phyloP scores from a whole-genome alignment of 2,797 vertebrate species.

The Novumbra hubbsi region DNA sequence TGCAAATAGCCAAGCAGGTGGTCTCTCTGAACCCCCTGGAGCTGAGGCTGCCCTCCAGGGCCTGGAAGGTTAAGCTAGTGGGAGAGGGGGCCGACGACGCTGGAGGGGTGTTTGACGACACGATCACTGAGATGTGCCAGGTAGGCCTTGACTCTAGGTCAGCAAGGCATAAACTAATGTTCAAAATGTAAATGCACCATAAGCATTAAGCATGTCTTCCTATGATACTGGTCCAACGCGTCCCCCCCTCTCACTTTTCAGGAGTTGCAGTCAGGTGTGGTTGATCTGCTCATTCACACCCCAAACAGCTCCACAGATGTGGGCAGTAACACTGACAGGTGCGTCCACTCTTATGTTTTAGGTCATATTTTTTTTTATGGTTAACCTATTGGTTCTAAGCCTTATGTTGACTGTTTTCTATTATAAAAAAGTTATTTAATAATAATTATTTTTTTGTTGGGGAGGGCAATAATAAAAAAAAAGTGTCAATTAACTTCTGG shows the following conservation, averaged over 20 bases:
- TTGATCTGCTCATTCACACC: slow-evolving; percentile 80
- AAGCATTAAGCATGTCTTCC: not conserved
- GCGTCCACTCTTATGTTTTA: not conserved
- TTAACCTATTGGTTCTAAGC: not conserved
- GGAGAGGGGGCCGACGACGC: slow-evolving; percentile 82
- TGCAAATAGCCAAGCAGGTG: slow-evolving; percentile 82
- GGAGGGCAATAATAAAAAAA: no score
- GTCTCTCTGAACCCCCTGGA: slow-evolving; percentile 78
- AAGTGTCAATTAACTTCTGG: no score
- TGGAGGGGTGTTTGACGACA: slow-evolving; percentile 82
- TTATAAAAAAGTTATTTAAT: no score
- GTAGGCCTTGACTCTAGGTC: slow-evolving; percentile 43
- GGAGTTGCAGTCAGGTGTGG: slow-evolving; percentile 79
- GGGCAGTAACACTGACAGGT: slow-evolving; percentile 83
- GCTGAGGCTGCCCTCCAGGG: slow-evolving; percentile 78
- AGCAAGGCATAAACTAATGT: not conserved
- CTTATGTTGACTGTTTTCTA: no score
- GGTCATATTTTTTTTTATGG: not conserved
- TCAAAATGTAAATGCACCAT: no score
- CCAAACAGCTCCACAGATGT: slow-evolving; percentile 81
- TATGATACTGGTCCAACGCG: not conserved
- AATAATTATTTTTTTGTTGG: no score
- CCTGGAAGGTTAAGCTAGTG: slow-evolving; percentile 84
- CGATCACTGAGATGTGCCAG: slow-evolving; percentile 84
- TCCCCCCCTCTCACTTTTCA: slow-evolving; percentile 30